Conservation (phyloP, 2,888 invertebrate genomes). For the Lepeophtheirus nordmannii region DNA sequence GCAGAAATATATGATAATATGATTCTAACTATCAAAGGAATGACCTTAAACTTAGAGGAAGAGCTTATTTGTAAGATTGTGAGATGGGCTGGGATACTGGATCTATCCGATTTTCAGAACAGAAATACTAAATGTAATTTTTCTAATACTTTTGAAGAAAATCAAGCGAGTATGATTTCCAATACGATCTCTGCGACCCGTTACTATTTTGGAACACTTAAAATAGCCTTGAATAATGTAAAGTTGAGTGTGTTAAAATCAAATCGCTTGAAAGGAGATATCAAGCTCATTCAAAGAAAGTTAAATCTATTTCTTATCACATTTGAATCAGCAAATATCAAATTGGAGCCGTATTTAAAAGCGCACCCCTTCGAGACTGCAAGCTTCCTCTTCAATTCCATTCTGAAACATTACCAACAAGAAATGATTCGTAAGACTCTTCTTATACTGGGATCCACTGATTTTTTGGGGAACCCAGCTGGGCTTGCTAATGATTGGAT, state of each 20-base stretch:
- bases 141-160: slow-evolving; percentile 32
- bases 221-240: slow-evolving; percentile 61
- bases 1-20: slow-evolving; percentile 77
- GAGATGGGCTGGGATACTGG: slow-evolving; percentile 35
- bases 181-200: slow-evolving; percentile 34
- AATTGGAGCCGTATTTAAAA: slow-evolving; percentile 70
- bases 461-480: slow-evolving; percentile 91
- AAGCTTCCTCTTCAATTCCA: slow-evolving; percentile 60
- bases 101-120: slow-evolving; percentile 36
- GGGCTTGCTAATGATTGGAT: slow-evolving; percentile 67
- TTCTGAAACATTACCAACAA: slow-evolving; percentile 69
- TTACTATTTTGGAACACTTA: slow-evolving; percentile 56
- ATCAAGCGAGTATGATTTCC: slow-evolving; percentile 47
- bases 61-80: slow-evolving; percentile 54
- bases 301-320: slow-evolving; percentile 75
- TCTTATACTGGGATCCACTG: slow-evolving; percentile 84
- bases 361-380: slow-evolving; percentile 82
- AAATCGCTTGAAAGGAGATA: slow-evolving; percentile 56
- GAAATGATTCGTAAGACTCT: slow-evolving; percentile 40
- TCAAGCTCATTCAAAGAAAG: slow-evolving; percentile 63
- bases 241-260: slow-evolving; percentile 77
- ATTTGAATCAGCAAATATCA: slow-evolving; percentile 90
- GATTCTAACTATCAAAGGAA: slow-evolving; percentile 59
- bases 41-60: slow-evolving; percentile 77
- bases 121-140: slow-evolving; percentile 25